These are phyloP conservation scores for Poecilus cupreus DNA, from an alignment of 2,888 invertebrate genomes.

Conservation along the genomic window DNA sequence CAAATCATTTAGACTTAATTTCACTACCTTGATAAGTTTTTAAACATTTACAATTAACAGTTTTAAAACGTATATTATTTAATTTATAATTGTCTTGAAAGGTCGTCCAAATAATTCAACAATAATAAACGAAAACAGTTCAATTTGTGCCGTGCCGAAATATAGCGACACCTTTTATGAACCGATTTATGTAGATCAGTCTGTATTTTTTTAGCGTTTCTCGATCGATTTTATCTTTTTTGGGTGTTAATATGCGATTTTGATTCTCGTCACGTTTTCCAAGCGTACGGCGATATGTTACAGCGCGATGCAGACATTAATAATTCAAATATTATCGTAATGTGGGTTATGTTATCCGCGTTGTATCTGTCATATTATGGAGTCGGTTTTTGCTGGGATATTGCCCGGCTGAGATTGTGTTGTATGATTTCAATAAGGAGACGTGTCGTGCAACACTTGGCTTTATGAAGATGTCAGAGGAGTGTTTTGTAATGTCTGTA, in stretches of 20 bases:
- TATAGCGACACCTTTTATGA: background rate
- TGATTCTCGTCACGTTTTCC: constrained; percentile 33
- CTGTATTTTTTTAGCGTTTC: constrained; percentile 61
- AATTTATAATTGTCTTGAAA: no score
- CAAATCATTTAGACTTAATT: no score
- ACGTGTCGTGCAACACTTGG: constrained; percentile 10
- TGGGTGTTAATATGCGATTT: constrained; percentile 24
- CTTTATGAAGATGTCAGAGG: constrained; percentile 32
- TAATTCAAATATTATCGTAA: constrained; percentile 49
- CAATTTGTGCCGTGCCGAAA: background rate
- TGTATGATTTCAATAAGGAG: constrained; percentile 32
- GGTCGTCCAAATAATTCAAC: background rate
- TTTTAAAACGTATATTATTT: no score
- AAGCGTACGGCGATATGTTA: constrained; percentile 36
- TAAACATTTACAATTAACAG: no score
- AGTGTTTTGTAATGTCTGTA: background rate
- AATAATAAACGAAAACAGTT: background rate
- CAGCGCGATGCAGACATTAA: constrained; percentile 28
- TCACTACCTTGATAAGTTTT: no score
- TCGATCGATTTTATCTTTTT: constrained; percentile 13
- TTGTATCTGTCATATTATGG: constrained; percentile 41
- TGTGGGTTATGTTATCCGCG: constrained; percentile 48
- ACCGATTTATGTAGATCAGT: constrained; percentile 64
- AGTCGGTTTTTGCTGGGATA: constrained; percentile 24
- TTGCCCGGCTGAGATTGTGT: constrained; percentile 1